A percentile compares a stretch with the other conserved stretches of the same genome.
phyloP scores from a whole-genome alignment of 2,797 vertebrate species.

The Pangasius sanitwongsei region DNA sequence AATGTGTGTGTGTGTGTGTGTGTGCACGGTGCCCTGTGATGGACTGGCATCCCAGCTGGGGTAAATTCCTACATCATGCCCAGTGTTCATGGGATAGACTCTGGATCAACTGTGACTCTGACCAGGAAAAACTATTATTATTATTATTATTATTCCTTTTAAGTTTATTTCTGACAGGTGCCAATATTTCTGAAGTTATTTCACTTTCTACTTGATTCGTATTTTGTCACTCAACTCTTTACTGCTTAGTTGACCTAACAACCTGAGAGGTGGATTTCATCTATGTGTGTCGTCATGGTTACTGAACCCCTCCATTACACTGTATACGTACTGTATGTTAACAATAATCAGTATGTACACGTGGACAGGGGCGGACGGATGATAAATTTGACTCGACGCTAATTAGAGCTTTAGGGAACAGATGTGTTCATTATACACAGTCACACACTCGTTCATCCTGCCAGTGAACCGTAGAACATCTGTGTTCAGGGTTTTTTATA shows the following conservation, averaged over 20 bases:
- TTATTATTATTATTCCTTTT: not conserved
- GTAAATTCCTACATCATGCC: too few species aligned
- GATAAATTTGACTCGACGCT: conserved; percentile 7
- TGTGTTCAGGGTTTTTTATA: conserved; percentile 7
- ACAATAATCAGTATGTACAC: not conserved
- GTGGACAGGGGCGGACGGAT: conserved; percentile 9
- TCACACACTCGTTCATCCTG: conserved; percentile 15
- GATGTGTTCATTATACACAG: conserved; percentile 14
- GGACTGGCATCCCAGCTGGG: too few species aligned
- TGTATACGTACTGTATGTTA: not conserved
- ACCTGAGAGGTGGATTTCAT: not conserved
- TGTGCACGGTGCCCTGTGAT: too few species aligned
- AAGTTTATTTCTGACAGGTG: not conserved
- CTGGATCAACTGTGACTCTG: too few species aligned
- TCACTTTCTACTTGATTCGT: not conserved
- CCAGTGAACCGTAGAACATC: conserved; percentile 7
- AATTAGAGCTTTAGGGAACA: conserved; percentile 12
- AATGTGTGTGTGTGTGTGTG: too few species aligned
- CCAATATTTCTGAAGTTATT: not conserved
- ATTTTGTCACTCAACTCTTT: not conserved
- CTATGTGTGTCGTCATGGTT: not conserved
- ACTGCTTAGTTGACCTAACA: not conserved
- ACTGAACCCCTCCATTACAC: conserved; percentile 7
- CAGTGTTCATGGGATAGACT: too few species aligned
- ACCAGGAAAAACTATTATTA: too few species aligned